Percentiles rank a stretch among this genome's conserved stretches.
phyloP scores from a whole-genome alignment of 2,113 vertebrate genomes.

The Indicator maculatus region DNA sequence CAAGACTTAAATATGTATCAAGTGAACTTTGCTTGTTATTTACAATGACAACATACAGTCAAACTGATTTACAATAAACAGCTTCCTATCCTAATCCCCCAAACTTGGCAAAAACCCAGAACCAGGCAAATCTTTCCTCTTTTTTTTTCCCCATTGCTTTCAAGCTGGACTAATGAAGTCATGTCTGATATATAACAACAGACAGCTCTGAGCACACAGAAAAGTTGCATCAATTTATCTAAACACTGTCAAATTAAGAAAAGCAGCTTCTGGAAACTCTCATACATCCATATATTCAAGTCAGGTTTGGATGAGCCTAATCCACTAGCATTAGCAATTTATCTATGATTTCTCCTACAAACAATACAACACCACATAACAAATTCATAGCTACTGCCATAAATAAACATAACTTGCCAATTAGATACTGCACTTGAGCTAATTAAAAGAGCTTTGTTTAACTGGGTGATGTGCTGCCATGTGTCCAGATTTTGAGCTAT shows the following conservation, averaged over 20 bases:
- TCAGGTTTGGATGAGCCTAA: not conserved
- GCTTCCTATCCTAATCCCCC: not conserved
- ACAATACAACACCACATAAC: not conserved
- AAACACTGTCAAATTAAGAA: not conserved
- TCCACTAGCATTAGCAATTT: not conserved
- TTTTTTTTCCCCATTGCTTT: not conserved
- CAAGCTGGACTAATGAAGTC: not conserved
- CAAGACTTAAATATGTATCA: not conserved
- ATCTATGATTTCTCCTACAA: not conserved
- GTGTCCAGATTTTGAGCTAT: not conserved
- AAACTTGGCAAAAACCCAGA: not conserved
- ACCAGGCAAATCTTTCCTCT: not conserved
- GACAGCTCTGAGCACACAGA: not conserved
- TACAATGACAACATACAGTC: not conserved
- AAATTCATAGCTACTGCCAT: not conserved
- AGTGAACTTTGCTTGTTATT: not conserved
- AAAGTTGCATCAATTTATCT: not conserved
- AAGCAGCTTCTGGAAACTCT: not conserved
- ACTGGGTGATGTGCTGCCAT: not conserved
- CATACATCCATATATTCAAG: not conserved
- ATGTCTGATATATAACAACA: not conserved
- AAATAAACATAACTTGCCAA: not conserved
- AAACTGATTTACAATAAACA: conserved; percentile 17
- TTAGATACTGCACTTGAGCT: not conserved
- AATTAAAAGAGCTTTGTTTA: not conserved